Base-by-base conservation (phyloP, 1,140 invertebrate genomes). In the Stegodyphus dumicola region DNA sequence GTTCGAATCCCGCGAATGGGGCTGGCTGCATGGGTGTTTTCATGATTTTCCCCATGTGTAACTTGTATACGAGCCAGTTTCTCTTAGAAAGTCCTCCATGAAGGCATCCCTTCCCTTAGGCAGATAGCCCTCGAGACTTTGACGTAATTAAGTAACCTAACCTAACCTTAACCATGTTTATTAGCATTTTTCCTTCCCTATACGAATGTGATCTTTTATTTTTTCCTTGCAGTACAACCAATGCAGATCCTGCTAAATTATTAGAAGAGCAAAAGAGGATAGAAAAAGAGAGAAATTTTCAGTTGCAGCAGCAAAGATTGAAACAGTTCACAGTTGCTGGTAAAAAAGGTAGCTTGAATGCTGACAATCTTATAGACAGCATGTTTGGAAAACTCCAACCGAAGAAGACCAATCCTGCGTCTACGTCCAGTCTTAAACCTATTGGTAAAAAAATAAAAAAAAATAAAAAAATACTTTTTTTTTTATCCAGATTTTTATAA, bases 221-320 rank as follows among this genome's bases (percentile, higher is more conserved):
- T 33, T 18, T 51, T 56, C 66, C 5, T 66, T 17, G 11, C n/a
- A 83, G 80, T 9, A 18, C 56, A 54, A 7, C 71, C 11, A 75
- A 64, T 66, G 7, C 69, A n/a, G 85, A 86, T 75, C 70, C 70
- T 51, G 13, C 76, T 7, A 86, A 86, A 54, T 33, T 79, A 13
- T 49, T 78, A 56, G 76, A 86, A 51, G 76, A 86, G 60, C 85
- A 86, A 56, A 78, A 49, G 17, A 73, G 67, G n/a, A 60, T 86
- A 11, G 85, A 86, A 79, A 78, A 74, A 51, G 85, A 86, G 49
- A 78, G 85, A 66, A 86, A 79, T 56, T 86, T 86, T 74, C 85
- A 86, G 18, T 10, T 78, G 13, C 85, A 86, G 33, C 85, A 86
- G 17, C 76, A 86, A 86, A 67, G 85, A 18, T 33, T 86, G 53